phyloP scores from a whole-genome alignment of 2,888 invertebrate genomes.

The Carcina quercana region DNA sequence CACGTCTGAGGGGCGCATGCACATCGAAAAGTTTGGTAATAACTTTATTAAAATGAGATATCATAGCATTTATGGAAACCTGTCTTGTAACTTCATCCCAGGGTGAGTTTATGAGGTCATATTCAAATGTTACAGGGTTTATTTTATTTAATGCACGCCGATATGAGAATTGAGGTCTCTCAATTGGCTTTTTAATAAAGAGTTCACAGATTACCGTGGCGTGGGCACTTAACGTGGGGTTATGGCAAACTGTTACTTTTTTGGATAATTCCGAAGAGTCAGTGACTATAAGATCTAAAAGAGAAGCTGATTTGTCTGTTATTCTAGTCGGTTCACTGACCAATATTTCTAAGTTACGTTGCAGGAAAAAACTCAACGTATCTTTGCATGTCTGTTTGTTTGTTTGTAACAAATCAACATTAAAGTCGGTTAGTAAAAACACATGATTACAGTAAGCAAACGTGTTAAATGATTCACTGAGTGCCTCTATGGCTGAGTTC shows the following conservation, averaged over 20 bases:
- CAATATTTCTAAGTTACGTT: conserved; percentile 11
- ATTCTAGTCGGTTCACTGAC: conserved; percentile 12
- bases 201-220: conserved; percentile 3
- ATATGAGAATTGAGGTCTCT: neutral
- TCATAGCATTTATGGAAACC: conserved; percentile 5
- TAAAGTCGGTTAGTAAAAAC: conserved; percentile 12
- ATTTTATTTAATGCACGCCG: neutral
- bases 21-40: conserved; percentile 9
- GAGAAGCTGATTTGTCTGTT: conserved; percentile 6
- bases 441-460: conserved; percentile 10
- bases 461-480: conserved; percentile 12
- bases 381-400: conserved; percentile 3
- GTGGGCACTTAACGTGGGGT: conserved; percentile 9
- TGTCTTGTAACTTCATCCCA: neutral
- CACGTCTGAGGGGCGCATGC: conserved; percentile 12
- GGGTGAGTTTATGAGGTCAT: neutral
- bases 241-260: conserved; percentile 5
- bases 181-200: conserved; percentile 4
- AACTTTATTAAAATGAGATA: conserved; percentile 9
- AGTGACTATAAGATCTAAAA: conserved; percentile 13
- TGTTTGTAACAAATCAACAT: conserved; percentile 7
- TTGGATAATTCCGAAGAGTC: conserved; percentile 1
- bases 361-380: conserved; percentile 2
- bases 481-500: conserved; percentile 10
- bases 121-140: neutral